Conservation (phyloP, 1,140 invertebrate species). For the Meloidogyne exigua region DNA sequence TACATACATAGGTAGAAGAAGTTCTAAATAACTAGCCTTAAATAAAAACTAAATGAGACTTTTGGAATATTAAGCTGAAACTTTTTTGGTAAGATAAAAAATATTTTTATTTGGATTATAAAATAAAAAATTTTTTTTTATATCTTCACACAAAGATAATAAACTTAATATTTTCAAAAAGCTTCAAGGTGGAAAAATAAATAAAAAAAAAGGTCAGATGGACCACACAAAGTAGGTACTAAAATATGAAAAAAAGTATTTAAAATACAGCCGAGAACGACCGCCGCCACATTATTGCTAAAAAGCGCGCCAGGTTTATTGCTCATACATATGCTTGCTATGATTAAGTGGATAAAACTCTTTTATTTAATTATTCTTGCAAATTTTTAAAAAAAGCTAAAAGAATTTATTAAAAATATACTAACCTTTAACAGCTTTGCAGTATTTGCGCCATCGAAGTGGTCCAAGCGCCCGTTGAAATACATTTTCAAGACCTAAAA, state of each 20-base stretch:
- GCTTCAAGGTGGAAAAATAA: too few species aligned
- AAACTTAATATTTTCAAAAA: too few species aligned
- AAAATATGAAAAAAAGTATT: background rate
- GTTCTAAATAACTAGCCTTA: too few species aligned
- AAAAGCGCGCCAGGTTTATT: background rate
- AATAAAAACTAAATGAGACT: too few species aligned
- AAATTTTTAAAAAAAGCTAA: background rate
- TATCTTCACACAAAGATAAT: too few species aligned
- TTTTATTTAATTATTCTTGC: background rate
- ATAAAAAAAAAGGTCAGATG: background rate
- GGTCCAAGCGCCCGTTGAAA: conserved; percentile 25
- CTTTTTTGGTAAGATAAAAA: too few species aligned
- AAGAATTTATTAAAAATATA: background rate
- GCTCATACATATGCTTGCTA: background rate
- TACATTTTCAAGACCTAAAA: conserved; percentile 37
- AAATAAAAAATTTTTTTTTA: too few species aligned
- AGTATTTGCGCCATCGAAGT: conserved; percentile 26
- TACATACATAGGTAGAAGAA: too few species aligned
- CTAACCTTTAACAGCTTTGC: conserved; percentile 33
- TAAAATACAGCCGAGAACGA: background rate
- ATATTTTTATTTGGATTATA: too few species aligned
- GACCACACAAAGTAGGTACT: background rate
- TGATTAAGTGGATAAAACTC: background rate
- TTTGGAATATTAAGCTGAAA: too few species aligned
- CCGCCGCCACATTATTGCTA: background rate